phyloP scores from a whole-genome alignment of 2,888 invertebrate genomes.

The Mesorhabditis sp. region DNA sequence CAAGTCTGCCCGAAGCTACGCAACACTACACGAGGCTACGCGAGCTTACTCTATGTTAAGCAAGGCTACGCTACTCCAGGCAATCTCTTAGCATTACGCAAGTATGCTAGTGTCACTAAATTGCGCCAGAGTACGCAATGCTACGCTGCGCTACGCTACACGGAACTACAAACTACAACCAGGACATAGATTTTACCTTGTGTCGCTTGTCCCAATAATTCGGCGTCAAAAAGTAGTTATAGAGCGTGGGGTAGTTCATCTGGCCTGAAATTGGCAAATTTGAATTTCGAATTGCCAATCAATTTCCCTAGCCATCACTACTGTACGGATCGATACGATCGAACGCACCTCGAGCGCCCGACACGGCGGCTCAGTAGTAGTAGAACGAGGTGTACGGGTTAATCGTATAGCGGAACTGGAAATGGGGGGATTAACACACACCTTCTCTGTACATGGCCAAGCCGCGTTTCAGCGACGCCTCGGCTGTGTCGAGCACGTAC shows the following conservation, averaged over 20 bases:
- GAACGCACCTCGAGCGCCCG: constrained; percentile 2
- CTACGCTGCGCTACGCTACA: too few species aligned
- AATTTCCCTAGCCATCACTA: neutral
- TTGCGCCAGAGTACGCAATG: too few species aligned
- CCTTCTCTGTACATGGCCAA: constrained; percentile 43
- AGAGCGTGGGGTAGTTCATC: constrained; percentile 39
- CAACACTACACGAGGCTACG: too few species aligned
- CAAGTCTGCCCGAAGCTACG: too few species aligned
- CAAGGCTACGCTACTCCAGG: too few species aligned
- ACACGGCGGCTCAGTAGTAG: neutral
- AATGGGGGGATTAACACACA: constrained; percentile 16
- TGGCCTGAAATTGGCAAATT: constrained; percentile 23
- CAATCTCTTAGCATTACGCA: too few species aligned
- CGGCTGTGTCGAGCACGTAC: constrained; percentile 37
- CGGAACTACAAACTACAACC: too few species aligned
- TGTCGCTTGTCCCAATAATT: constrained; percentile 45
- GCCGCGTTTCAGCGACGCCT: constrained; percentile 33
- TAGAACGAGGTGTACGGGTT: neutral
- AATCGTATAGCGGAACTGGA: constrained; percentile 4
- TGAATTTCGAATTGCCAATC: neutral
- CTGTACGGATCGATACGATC: neutral
- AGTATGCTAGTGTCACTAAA: too few species aligned
- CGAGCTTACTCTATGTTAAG: too few species aligned
- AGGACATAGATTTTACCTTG: constrained; percentile 17
- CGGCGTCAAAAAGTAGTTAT: constrained; percentile 47